Conservation (phyloP, 2,888 invertebrate species). For the Steinernema hermaphroditum region DNA sequence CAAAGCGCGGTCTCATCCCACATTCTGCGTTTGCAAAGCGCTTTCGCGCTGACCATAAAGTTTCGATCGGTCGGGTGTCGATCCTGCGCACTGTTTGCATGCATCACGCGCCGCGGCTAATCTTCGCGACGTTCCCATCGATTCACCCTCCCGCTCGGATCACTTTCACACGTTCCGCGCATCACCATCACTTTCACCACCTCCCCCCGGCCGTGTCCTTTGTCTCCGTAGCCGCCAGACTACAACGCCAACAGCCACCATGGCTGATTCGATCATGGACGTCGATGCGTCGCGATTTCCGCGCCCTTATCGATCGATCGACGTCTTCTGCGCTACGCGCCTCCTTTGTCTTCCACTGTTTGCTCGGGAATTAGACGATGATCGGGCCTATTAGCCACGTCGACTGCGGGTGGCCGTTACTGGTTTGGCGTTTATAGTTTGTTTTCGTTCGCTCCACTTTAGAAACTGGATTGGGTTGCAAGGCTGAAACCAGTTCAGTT, state of each 20-base stretch:
- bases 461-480: too few relatives aligned
- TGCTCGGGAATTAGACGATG: conserved; percentile 14
- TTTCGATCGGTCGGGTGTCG: background rate
- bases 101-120: conserved; percentile 9
- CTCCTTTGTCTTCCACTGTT: conserved; percentile 4
- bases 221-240: background rate
- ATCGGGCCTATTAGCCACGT: conserved; percentile 8
- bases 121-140: background rate
- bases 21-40: background rate
- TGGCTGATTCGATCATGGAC: conserved; percentile 25
- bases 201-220: background rate
- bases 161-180: background rate
- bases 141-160: background rate
- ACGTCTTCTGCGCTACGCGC: background rate
- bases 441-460: too few relatives aligned
- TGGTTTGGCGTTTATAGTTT: too few relatives aligned
- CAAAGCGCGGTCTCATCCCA: background rate
- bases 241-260: background rate
- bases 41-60: background rate
- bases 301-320: conserved; percentile 23
- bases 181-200: background rate
- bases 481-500: too few relatives aligned
- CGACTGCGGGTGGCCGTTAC: background rate
- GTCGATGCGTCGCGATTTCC: background rate
- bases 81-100: conserved; percentile 5